These are phyloP conservation scores for Pedionomus torquatus DNA, from an alignment of 2,113 vertebrate species.

Conservation along the genomic window DNA sequence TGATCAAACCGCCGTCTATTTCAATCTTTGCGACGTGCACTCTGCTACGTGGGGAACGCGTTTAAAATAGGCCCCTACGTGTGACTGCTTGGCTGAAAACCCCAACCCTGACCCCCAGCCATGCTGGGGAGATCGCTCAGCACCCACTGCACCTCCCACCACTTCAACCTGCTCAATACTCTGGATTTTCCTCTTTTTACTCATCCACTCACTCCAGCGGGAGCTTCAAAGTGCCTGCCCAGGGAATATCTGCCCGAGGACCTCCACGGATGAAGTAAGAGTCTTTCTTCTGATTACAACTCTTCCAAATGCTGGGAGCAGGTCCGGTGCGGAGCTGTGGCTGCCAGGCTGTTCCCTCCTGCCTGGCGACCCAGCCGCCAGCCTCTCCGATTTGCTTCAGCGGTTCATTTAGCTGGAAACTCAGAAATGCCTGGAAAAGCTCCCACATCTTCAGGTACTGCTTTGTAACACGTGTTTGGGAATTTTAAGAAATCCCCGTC, in stretches of 20 bases:
- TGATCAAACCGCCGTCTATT: background rate
- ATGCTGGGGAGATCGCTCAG: rapidly evolving
- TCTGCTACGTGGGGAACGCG: background rate
- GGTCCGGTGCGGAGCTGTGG: background rate
- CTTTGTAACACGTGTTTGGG: background rate
- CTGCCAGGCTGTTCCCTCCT: background rate
- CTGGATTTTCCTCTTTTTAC: background rate
- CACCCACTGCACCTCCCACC: rapidly evolving
- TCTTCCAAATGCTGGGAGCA: background rate
- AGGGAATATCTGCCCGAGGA: background rate
- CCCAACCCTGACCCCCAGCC: background rate
- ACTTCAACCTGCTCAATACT: background rate
- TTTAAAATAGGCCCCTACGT: background rate
- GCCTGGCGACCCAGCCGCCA: background rate
- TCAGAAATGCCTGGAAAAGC: background rate
- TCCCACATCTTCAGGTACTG: background rate
- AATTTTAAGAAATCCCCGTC: background rate
- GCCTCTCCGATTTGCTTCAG: background rate
- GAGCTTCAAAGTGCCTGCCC: background rate
- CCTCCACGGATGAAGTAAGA: rapidly evolving
- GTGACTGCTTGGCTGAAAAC: background rate
- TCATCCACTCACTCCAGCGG: background rate
- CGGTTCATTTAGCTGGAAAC: background rate
- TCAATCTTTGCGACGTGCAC: background rate
- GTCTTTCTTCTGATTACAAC: background rate